Evolutionary conservation across 2,113 vertebrate genomes (phyloP), one percentile per base, ranked within the genome.

Genomic region (Periophthalmus modestus): DNA sequence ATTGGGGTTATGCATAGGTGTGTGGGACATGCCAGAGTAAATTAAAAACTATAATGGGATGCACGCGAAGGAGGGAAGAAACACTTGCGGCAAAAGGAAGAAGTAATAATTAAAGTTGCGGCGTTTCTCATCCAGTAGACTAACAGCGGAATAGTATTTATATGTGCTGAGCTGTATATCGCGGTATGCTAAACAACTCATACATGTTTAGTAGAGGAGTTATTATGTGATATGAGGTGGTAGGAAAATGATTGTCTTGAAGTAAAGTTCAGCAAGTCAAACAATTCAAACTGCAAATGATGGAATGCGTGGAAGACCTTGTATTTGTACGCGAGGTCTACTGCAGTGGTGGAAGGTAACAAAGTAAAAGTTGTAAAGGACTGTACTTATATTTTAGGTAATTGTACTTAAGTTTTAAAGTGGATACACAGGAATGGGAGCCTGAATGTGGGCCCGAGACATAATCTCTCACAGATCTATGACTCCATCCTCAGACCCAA

Each of bases 1-100:
- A 79, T 79, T 74, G 66, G 66, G 55, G 79, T 83, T 90, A 80
- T 79, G 68, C 69, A 77, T 69, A 84, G 72, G 72, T 83, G 66
- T 82, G 28, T 66, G 21, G 34, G 33, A 36, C 70, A 65, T 74
- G 67, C 13, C 23, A 61, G 69, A 68, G 71, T 54, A 10, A 67
- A 18, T 72, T 57, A 48, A 39, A 75, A 54, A 54, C 46, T 80
- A 63, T 85, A 50, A 77, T 36, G 57, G 34, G 34, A 80, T 47
- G 34, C 34, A 59, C 66, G 23, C 5, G 48, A 19, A 36, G 23
- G 66, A 66, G 43, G 54, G 23, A 19, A 66, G 14, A 28, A 68
- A 57, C 61, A 36, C 61, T 65, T 19, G 34, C 62, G 19, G 62
- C 19, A 1, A 15, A 43, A 18, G 9, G 61, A n/a, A n/a, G 16